Base-by-base conservation (phyloP, 2,888 invertebrate species). In the Camponotus fellah region DNA sequence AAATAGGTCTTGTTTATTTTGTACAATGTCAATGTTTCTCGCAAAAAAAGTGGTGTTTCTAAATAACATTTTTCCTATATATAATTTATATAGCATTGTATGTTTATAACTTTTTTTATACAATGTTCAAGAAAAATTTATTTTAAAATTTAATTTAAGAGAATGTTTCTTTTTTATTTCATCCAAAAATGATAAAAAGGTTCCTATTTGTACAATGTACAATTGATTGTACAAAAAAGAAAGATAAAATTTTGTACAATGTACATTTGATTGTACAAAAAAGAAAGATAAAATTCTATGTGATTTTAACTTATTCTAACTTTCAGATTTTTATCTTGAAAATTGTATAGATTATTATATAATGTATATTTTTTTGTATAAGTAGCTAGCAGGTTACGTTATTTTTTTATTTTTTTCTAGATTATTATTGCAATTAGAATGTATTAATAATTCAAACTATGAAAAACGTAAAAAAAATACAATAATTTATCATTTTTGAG, bases 401-500 rank as follows among this genome's bases (percentile, higher is more conserved):
- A 21, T 17, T 58, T 72, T 56, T 37, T 21, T 2, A 71, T 12
- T 53, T 69, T 37, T 37, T 71, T 0, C 6, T 6, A 2, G 37
- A 37, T 37, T 0, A 37, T 37, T 37, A 37, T 37, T 37, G 37
- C 64, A 62, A 9, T n/a, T 64, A 8, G n/a, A 64, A 12, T 43
- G 49, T 17, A 46, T 6, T 43, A 66, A 66, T 14, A 2, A 3
- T 46, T 1, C 14, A 43, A 26, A 53, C 10, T 12, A 37, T 1
- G 8, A 49, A 66, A 49, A 37, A 1, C 34, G 32, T n/a, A n/a
- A 62, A 53, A 40, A 66, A 40, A 12, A 12, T n/a, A n/a, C n/a
- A n/a, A n/a, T 5, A 68, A 14, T 69, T 56, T 32, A 40, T 6
- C 26, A 69, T 69, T 56, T 56, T 56, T 56, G 43, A 77, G 40